Evolutionary conservation across 2,888 invertebrate species (phyloP), one percentile per base, ranked within the genome.

Genomic region (Calliopum simillimum): DNA sequence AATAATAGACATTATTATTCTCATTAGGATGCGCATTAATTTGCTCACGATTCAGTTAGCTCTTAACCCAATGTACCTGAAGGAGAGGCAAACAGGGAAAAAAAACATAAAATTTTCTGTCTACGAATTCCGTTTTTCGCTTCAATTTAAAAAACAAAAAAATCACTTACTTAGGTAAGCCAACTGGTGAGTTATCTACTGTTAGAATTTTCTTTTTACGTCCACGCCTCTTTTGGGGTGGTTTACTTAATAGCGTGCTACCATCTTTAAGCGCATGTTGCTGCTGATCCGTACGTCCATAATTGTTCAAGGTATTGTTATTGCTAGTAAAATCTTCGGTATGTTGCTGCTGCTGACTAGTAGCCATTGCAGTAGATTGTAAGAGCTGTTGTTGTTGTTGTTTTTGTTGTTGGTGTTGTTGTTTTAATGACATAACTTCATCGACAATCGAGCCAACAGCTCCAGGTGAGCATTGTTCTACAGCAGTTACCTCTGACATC

Each of bases 121-220:
- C n/a, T n/a, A n/a, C n/a, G n/a, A n/a, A n/a, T n/a, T n/a, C n/a
- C n/a, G n/a, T n/a, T n/a, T n/a, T n/a, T n/a, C n/a, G n/a, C n/a
- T n/a, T n/a, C n/a, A n/a, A n/a, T n/a, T n/a, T n/a, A n/a, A n/a
- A n/a, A n/a, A n/a, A n/a, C n/a, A n/a, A n/a, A n/a, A n/a, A n/a
- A n/a, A n/a, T n/a, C 43, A 58, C 69, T 69, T 47, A 69, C 69
- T 47, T 69, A 4, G 56, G 44, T 49, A 68, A 62, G 8, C 44
- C 68, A 25, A 66, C 16, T 2, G 53, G 14, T 16, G 70, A 59
- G 47, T 49, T 64, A 12, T 76, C 76, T 4, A 51, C 21, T 2
- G 70, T 70, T 3, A 74, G 53, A 70, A 91, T 88, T 86, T 96
- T 96, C 89, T 95, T 95, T 89, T 95, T 95, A 69, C 95, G 88